phyloP scores from a whole-genome alignment of 1,140 invertebrate species.

The Tetramorium parvispinum region DNA sequence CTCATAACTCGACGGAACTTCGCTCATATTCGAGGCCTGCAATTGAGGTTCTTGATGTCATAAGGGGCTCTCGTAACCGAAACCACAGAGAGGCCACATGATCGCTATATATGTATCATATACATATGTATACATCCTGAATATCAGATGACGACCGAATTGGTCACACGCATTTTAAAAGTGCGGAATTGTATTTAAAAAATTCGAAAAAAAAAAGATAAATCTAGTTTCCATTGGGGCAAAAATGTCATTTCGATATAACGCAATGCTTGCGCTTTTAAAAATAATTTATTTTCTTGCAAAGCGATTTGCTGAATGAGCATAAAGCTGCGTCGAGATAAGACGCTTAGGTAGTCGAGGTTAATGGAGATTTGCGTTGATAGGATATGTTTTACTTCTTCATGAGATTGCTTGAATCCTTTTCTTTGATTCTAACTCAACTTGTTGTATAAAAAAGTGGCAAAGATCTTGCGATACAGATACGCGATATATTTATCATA shows the following conservation, averaged over 20 bases:
- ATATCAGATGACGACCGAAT: constrained; percentile 36
- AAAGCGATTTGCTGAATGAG: not conserved
- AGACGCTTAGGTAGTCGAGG: not conserved
- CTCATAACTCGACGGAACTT: constrained; percentile 20
- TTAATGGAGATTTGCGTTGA: constrained; percentile 9
- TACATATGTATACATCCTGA: not conserved
- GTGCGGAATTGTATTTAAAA: not conserved
- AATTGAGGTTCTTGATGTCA: constrained; percentile 64
- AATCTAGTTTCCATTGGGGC: not conserved
- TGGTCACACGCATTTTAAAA: not conserved
- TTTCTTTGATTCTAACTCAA: not conserved
- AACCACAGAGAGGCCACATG: constrained; percentile 21
- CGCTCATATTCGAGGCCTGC: constrained; percentile 7
- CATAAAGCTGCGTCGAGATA: not conserved
- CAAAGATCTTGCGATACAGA: not conserved
- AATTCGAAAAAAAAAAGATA: not conserved
- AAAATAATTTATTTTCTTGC: not conserved
- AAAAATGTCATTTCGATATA: not conserved
- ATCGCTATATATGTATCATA: not conserved
- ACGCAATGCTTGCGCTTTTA: not conserved
- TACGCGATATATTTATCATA: not conserved
- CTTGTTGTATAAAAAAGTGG: not conserved
- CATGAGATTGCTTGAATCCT: not conserved
- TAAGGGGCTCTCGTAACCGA: constrained; percentile 53
- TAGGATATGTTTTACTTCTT: not conserved